Evolutionary conservation across 1,140 invertebrate species (phyloP), one percentile per base, ranked within the genome.

Genomic region (Caenorhabditis tropicalis): DNA sequence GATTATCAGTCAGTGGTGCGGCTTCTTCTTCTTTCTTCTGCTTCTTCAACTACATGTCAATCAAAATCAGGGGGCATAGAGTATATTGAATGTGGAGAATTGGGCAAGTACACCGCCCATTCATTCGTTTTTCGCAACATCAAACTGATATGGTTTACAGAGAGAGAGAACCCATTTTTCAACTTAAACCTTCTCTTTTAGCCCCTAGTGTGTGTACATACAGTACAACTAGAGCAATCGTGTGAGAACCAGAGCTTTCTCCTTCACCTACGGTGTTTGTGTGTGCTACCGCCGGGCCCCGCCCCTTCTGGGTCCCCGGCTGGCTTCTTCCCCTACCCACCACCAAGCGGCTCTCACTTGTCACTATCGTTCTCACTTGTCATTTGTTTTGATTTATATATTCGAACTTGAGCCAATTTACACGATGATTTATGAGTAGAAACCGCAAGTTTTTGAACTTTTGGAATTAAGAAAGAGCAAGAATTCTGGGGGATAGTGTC

Each of bases 1-100:
- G 65, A 74, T 74, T 74, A 74, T 74, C 65, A 74, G 65, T n/a
- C n/a, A n/a, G n/a, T n/a, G n/a, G n/a, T 74, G 36, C 65, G 36
- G 36, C 36, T 74, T 74, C 36, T 74, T 31, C 36, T 74, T 15
- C 65, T 27, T 56, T n/a, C n/a, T n/a, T n/a, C 49, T 51, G 12
- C 53, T 56, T 43, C 58, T 43, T 74, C 65, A 15, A 33, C 65
- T 43, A 74, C 36, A 74, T 74, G 65, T 43, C 65, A 74, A 74
- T 74, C 65, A 74, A 74, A 74, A 74, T 74, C 65, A 74, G 36
- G 65, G 36, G 65, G 65, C 65, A 74, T 74, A 39, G 65, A 74
- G 58, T 65, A 65, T 65, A 27, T 29, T 74, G 65, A 24, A 21
- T 16, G 21, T 43, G 29, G 36, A 12, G 58, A 65, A 36, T n/a